Conservation (phyloP, 2,888 invertebrate species). For the Rhamphomyia laevipes region DNA sequence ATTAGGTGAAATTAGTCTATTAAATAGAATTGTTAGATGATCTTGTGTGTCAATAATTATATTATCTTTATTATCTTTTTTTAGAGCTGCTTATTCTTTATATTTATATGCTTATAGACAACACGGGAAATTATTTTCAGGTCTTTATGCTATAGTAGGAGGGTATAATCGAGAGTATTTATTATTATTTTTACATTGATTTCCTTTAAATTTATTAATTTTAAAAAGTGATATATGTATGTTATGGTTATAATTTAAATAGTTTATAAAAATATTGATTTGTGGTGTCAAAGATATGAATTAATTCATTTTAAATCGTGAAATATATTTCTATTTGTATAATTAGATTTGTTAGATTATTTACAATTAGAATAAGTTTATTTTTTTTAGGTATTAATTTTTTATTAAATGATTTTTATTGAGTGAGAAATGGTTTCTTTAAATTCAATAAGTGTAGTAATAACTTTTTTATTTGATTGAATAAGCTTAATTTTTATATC, state of each 20-base stretch:
- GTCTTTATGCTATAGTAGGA: constrained; percentile 41
- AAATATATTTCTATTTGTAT: constrained; percentile 42
- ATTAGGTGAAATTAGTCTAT: constrained; percentile 51
- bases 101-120: constrained; percentile 51
- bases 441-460: constrained; percentile 39
- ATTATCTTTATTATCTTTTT: constrained; percentile 49
- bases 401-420: constrained; percentile 39
- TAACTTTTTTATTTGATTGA: constrained; percentile 51
- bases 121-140: constrained; percentile 46
- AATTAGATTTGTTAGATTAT: constrained; percentile 41
- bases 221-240: constrained; percentile 42
- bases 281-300: constrained; percentile 50
- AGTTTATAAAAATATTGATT: constrained; percentile 57
- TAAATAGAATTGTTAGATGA: constrained; percentile 46
- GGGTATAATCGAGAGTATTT: constrained; percentile 46
- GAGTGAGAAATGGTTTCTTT: too few species aligned
- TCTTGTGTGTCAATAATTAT: constrained; percentile 40
- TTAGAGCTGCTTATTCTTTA: constrained; percentile 52
- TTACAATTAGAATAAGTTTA: constrained; percentile 36
- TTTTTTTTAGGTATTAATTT: constrained; percentile 37
- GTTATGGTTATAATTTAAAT: constrained; percentile 45
- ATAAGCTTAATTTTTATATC: constrained; percentile 51
- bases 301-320: constrained; percentile 41
- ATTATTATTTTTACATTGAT: constrained; percentile 49
- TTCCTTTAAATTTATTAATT: constrained; percentile 51